These are phyloP conservation scores for Oenanthe melanoleuca DNA, from an alignment of 2,113 vertebrate genomes.

Conservation along the genomic window DNA sequence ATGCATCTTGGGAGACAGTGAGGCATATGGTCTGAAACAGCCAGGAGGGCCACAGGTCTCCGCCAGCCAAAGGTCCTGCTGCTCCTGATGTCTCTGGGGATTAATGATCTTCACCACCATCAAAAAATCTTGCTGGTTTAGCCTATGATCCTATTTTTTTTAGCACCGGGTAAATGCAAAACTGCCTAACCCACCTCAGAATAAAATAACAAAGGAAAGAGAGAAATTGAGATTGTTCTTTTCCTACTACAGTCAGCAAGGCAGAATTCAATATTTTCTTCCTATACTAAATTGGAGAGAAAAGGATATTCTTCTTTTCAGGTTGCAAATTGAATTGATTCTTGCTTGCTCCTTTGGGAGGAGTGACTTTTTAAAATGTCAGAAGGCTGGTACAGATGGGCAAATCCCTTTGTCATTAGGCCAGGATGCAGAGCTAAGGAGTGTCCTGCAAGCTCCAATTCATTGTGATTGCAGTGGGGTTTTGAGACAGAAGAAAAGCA, in stretches of 20 bases:
- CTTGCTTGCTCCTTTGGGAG: background rate
- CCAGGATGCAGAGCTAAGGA: background rate
- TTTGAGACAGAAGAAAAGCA: background rate
- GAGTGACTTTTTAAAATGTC: constrained; percentile 1
- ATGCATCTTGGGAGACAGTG: background rate
- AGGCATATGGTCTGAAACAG: background rate
- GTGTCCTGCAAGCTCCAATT: background rate
- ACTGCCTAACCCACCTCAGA: background rate
- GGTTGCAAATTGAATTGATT: background rate
- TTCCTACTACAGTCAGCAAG: background rate
- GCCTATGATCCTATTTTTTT: background rate
- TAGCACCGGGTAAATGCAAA: background rate
- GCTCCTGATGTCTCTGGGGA: background rate
- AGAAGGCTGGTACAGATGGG: background rate
- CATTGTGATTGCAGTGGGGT: background rate
- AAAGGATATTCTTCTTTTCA: background rate
- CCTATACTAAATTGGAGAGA: background rate
- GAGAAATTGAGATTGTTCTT: background rate
- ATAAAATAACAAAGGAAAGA: background rate
- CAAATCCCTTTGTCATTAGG: background rate
- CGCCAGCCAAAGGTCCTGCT: background rate
- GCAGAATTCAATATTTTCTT: background rate
- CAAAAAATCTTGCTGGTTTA: background rate
- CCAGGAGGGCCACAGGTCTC: background rate
- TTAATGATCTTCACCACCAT: background rate